Evolutionary conservation across 30 jellyfish, hydroid and myxozoan species (phyloP), one percentile per base, ranked within the genome.

Genomic region (Catostylus mosaicus): DNA sequence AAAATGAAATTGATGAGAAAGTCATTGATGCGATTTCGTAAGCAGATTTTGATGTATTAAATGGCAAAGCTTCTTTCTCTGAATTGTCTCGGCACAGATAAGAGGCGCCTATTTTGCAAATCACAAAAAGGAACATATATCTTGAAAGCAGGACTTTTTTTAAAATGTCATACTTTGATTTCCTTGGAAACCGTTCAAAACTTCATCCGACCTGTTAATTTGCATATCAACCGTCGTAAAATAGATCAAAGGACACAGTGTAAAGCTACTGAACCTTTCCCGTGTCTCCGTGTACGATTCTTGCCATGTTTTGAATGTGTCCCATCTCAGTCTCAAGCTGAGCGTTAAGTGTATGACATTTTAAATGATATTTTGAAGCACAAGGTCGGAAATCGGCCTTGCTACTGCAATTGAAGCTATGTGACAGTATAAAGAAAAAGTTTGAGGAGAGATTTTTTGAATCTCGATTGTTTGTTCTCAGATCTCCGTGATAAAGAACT

Each of bases 61-160:
- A 38, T 9, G 59, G 51, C 64, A 61, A 62, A 76, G 77, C 69
- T 68, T 40, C 68, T 31, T 76, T 27, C 77, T 9, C 9, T 60
- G 67, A 33, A 8, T 36, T 76, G 69, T 76, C 77, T 59, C 27
- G 63, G 2, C 29, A 34, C 67, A 30, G 76, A 59, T 76, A 76
- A 76, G 78, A 56, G 79, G 88, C 88, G 88, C 88, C 88, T 54
- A 30, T 37, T 54, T 34, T 54, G 88, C 78, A 29, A 60, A 22
- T 9, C 46, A 61, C 70, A 76, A 76, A 62, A 72, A 56, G 51
- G 57, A 32, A 35, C 40, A 35, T 43, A 31, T 64, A 30, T 64
- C 50, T 31, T 64, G 26, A 64, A 64, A 64, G 50, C 56, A 31
- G 50, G 77, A 27, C 31, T n/a, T n/a, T 33, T 64, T 33, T 46